Percentiles rank a stretch among this genome's conserved stretches.
phyloP scores from a whole-genome alignment of 2,113 vertebrate genomes.

The Cettia cetti region DNA sequence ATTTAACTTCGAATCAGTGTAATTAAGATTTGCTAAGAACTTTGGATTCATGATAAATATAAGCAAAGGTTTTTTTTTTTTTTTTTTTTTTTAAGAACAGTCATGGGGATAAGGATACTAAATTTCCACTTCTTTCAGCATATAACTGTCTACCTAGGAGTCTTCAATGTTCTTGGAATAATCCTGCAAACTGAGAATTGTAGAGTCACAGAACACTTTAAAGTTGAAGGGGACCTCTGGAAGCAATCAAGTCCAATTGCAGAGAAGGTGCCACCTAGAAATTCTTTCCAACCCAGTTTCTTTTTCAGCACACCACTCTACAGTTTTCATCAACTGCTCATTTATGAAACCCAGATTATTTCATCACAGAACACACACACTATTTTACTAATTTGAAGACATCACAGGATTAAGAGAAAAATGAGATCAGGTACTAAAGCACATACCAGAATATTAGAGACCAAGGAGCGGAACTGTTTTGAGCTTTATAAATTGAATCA shows the following conservation, averaged over 20 bases:
- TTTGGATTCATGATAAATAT: not conserved
- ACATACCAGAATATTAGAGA: not conserved
- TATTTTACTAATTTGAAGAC: not conserved
- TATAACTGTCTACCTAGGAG: not conserved
- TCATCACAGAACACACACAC: fast-evolving
- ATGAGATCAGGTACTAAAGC: not conserved
- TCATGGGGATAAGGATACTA: not conserved
- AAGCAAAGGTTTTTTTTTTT: not conserved
- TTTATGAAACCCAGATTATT: not conserved
- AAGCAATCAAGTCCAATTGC: not conserved
- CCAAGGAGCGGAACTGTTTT: not conserved
- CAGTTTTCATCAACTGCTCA: fast-evolving
- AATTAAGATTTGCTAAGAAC: not conserved
- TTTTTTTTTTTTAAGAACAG: not conserved
- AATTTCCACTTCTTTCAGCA: not conserved
- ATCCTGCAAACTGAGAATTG: not conserved
- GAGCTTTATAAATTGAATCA: not conserved
- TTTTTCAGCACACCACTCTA: not conserved
- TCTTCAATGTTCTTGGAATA: not conserved
- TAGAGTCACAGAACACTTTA: not conserved
- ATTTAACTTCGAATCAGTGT: not conserved
- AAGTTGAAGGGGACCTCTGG: not conserved
- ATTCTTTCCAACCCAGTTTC: not conserved
- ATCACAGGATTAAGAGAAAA: not conserved
- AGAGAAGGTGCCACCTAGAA: fast-evolving